Evolutionary conservation across 2,888 invertebrate genomes (phyloP).

Genomic region (Microplitis deprimator): DNA sequence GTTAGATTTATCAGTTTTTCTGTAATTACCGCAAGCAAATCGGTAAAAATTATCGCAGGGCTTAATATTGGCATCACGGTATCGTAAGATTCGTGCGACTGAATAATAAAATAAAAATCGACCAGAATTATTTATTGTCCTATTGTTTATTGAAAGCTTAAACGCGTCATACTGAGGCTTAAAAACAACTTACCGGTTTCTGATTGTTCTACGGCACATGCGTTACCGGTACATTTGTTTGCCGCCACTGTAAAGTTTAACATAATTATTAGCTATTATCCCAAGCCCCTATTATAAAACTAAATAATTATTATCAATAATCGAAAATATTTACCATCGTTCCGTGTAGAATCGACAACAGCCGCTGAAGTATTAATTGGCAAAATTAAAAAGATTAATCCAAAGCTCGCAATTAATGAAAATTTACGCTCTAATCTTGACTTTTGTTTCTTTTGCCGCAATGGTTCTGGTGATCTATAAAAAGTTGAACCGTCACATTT

Average conservation of each 20-base stretch:
- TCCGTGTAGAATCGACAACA: background rate
- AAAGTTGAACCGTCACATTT: too few relatives aligned
- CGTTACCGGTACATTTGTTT: background rate
- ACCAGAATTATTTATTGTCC: background rate
- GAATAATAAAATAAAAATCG: background rate
- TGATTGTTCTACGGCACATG: background rate
- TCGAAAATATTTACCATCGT: background rate
- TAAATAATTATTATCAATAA: background rate
- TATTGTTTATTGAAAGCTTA: too few relatives aligned
- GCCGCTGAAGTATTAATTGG: background rate
- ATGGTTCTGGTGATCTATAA: too few relatives aligned
- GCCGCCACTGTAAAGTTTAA: background rate
- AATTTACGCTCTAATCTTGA: too few relatives aligned
- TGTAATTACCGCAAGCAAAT: background rate
- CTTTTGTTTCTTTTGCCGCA: too few relatives aligned
- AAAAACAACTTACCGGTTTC: background rate
- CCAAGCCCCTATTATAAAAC: too few relatives aligned
- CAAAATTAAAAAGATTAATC: background rate
- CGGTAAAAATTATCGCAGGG: background rate
- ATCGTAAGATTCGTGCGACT: background rate
- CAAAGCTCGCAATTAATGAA: background rate
- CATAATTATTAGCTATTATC: too few relatives aligned
- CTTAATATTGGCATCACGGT: background rate
- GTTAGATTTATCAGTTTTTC: background rate
- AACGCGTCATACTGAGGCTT: too few relatives aligned